phyloP scores from a whole-genome alignment of 1,140 invertebrate genomes.

The Bradysia coprophila region DNA sequence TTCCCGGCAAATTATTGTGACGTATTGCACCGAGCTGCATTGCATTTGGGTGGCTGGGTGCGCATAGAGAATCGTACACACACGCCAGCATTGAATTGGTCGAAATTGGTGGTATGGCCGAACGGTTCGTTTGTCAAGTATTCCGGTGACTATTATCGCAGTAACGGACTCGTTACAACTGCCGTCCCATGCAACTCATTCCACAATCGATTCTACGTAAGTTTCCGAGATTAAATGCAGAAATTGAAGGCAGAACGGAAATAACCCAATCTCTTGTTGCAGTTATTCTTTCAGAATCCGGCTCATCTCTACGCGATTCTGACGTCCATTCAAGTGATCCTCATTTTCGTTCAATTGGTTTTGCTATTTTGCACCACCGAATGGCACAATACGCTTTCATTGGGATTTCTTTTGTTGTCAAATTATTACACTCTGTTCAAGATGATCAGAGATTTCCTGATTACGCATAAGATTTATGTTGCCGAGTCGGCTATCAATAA shows the following conservation, averaged over 20 bases:
- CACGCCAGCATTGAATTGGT: conserved; percentile 42
- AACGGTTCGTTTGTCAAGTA: conserved; percentile 64
- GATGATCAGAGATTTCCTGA: conserved; percentile 64
- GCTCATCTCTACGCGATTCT: conserved; percentile 54
- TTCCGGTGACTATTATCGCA: conserved; percentile 59
- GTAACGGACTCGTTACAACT: conserved; percentile 49
- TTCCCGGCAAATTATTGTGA: conserved; percentile 59
- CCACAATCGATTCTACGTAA: conserved; percentile 72
- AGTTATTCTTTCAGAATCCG: conserved; percentile 81
- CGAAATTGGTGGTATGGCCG: conserved; percentile 50
- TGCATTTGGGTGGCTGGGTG: conserved; percentile 78
- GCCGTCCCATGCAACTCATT: conserved; percentile 67
- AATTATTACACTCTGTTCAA: conserved; percentile 88
- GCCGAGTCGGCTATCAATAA: conserved; percentile 51
- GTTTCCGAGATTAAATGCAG: too few species aligned
- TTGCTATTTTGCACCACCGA: conserved; percentile 57
- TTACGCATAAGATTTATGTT: conserved; percentile 65
- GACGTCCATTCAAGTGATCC: conserved; percentile 46
- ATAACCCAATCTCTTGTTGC: conserved; percentile 22
- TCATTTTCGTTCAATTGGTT: conserved; percentile 60
- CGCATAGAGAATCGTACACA: conserved; percentile 28
- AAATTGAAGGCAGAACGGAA: too few species aligned
- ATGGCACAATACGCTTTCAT: conserved; percentile 82
- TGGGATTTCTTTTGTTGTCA: conserved; percentile 66
- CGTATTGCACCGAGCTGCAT: conserved; percentile 66